A percentile compares a stretch with the other conserved stretches of the same genome.
phyloP scores from a whole-genome alignment of 2,113 vertebrate species.

The Pachyramphus minor region DNA sequence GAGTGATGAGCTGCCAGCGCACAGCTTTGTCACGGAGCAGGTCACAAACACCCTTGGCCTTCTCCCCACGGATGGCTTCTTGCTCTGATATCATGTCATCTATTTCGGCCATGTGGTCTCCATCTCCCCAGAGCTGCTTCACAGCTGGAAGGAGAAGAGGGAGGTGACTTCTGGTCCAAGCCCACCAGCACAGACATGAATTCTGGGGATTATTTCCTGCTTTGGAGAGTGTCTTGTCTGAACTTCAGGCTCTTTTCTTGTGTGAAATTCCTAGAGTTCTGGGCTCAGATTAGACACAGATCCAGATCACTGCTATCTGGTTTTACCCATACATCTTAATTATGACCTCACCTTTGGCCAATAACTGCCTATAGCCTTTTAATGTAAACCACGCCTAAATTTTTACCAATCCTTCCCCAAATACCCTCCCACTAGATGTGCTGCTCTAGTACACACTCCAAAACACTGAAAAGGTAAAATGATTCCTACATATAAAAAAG shows the following conservation, averaged over 20 bases:
- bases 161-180: background rate
- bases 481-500: background rate
- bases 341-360: background rate
- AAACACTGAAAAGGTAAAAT: background rate
- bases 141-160: conserved; percentile 65
- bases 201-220: background rate
- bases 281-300: background rate
- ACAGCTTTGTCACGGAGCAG: conserved; percentile 63
- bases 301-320: background rate
- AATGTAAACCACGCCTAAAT: background rate
- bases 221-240: background rate
- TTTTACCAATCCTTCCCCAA: background rate
- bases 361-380: background rate
- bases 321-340: background rate
- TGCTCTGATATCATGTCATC: conserved; percentile 80
- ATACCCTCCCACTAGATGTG: background rate
- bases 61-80: conserved; percentile 44
- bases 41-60: conserved; percentile 59
- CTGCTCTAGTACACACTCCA: background rate
- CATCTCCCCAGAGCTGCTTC: conserved; percentile 73
- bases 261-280: background rate
- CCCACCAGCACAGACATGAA: background rate
- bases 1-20: conserved; percentile 52
- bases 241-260: background rate
- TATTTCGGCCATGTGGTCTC: conserved; percentile 70